These are phyloP conservation scores for Penelope pileata DNA, from an alignment of 2,113 vertebrate genomes.

Conservation along the genomic window DNA sequence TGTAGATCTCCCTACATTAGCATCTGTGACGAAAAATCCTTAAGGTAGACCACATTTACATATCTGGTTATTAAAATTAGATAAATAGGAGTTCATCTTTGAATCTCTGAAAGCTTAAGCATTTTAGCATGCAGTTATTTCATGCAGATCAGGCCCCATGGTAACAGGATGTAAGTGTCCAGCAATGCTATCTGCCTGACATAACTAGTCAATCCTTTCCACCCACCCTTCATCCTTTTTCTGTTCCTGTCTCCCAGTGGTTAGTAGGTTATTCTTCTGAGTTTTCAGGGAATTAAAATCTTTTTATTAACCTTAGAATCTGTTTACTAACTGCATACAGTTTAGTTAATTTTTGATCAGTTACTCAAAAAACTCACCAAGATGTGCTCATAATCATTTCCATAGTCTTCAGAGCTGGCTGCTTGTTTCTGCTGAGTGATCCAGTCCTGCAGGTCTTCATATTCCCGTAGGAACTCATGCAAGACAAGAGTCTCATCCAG, in stretches of 20 bases:
- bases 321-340: neutral
- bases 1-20: neutral
- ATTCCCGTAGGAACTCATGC: constrained; percentile 84
- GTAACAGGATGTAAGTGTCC: neutral
- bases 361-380: constrained; percentile 76
- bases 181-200: neutral
- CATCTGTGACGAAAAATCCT: neutral
- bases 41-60: neutral
- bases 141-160: neutral
- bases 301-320: neutral
- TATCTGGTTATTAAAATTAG: neutral
- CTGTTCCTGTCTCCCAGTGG: neutral
- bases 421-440: constrained; percentile 79
- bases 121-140: neutral
- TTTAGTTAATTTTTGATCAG: neutral
- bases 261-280: too few species aligned
- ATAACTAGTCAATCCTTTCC: neutral
- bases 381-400: constrained; percentile 81
- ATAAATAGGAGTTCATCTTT: neutral
- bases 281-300: neutral
- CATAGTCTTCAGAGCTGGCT: constrained; percentile 79
- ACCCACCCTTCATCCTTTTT: neutral
- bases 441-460: constrained; percentile 83
- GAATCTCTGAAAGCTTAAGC: neutral
- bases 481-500: constrained; percentile 81